Evolutionary conservation across 2,797 vertebrate genomes (phyloP).

Genomic region (Coluber constrictor): DNA sequence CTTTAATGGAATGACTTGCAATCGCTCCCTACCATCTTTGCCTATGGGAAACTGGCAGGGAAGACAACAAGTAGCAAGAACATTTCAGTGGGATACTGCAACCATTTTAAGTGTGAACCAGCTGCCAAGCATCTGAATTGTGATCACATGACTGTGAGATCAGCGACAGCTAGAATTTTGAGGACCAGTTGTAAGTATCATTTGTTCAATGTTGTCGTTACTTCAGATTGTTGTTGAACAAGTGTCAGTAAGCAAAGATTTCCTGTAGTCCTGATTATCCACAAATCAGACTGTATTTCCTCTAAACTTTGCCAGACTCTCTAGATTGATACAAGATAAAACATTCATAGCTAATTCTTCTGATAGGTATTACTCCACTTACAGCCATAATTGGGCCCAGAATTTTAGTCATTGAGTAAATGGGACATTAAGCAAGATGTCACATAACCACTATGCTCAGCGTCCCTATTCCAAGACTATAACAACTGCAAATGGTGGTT

Average conservation of each 20-base stretch:
- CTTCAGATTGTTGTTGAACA: background rate
- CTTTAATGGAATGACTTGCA: background rate
- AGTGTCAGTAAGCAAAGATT: background rate
- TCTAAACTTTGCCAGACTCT: background rate
- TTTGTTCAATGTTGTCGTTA: background rate
- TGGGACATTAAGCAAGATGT: background rate
- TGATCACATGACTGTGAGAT: background rate
- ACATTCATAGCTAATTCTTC: background rate
- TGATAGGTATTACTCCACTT: background rate
- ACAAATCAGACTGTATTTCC: background rate
- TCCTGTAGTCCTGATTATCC: background rate
- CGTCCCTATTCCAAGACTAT: background rate
- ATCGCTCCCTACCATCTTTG: background rate
- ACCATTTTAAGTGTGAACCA: background rate
- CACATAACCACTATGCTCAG: background rate
- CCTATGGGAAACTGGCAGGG: background rate
- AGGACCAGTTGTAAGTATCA: background rate
- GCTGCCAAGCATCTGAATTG: background rate
- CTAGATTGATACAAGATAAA: background rate
- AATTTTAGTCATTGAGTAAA: background rate
- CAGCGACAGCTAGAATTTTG: background rate
- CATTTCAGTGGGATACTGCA: background rate
- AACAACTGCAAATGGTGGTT: background rate
- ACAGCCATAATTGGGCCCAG: background rate
- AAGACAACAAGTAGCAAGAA: background rate